Percentiles rank a stretch among this genome's conserved stretches.
Conservation (phyloP, 2,797 vertebrate species). For the Lepilemur septentrionalis region DNA sequence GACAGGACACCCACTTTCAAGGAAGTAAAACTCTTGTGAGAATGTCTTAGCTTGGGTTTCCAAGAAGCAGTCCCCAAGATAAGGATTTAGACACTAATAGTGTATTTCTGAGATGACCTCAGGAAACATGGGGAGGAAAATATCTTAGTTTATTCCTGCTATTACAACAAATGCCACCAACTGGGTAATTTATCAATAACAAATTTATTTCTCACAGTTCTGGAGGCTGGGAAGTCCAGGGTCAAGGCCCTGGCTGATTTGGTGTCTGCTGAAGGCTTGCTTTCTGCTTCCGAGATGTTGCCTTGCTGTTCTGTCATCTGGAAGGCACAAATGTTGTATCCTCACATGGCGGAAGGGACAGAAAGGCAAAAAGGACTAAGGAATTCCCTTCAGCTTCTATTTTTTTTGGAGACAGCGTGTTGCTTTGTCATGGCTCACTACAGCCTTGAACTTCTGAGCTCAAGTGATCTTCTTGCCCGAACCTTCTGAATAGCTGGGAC, state of each 20-base stretch:
- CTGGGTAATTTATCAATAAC: background rate
- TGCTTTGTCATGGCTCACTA: background rate
- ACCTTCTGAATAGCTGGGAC: background rate
- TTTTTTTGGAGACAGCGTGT: background rate
- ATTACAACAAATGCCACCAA: background rate
- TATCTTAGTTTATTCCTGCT: background rate
- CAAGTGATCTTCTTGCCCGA: background rate
- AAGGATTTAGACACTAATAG: background rate
- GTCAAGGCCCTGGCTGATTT: background rate
- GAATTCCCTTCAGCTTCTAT: background rate
- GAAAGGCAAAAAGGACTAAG: background rate
- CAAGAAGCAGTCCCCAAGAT: background rate
- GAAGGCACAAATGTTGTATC: background rate
- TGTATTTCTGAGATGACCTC: background rate
- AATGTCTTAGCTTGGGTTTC: background rate
- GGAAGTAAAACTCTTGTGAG: background rate
- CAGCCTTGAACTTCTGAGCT: background rate
- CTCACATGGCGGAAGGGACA: background rate
- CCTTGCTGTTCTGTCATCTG: background rate
- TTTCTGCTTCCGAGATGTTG: background rate
- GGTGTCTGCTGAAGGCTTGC: background rate
- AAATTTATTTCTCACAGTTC: background rate
- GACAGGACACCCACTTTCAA: background rate
- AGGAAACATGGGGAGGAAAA: background rate
- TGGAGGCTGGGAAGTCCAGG: background rate